A percentile compares a stretch with the other conserved stretches of the same genome.
These are phyloP conservation scores for Hyperoplus lanceolatus DNA, from an alignment of 2,797 vertebrate species.

Conservation along the genomic window DNA sequence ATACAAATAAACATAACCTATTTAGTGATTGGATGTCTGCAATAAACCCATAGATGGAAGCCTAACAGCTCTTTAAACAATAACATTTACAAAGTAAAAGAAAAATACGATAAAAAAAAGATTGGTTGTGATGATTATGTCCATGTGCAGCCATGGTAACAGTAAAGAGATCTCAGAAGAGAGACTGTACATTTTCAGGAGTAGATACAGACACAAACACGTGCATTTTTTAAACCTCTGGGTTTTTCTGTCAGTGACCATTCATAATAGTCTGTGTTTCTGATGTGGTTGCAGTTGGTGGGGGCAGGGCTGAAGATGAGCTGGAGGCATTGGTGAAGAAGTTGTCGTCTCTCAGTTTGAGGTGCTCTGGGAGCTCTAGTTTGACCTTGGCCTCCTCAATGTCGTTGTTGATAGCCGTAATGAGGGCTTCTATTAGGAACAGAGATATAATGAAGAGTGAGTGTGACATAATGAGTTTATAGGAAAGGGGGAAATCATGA, in stretches of 20 bases:
- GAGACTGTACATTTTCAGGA: conserved; percentile 24
- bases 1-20: conserved; percentile 33
- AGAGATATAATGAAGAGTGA: background rate
- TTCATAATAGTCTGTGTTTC: conserved; percentile 87
- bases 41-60: conserved; percentile 20
- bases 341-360: conserved; percentile 91
- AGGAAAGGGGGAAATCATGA: background rate
- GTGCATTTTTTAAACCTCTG: background rate
- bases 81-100: conserved; percentile 21
- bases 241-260: conserved; percentile 82
- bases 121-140: conserved; percentile 13
- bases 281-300: conserved; percentile 62
- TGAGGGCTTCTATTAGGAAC: conserved; percentile 89
- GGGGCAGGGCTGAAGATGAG: conserved; percentile 55
- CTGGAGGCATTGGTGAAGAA: conserved; percentile 86
- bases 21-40: background rate
- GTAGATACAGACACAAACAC: conserved; percentile 12
- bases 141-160: conserved; percentile 22
- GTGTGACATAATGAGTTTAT: too few relatives aligned
- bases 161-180: conserved; percentile 22
- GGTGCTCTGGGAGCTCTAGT: conserved; percentile 92
- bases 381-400: conserved; percentile 92
- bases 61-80: conserved; percentile 16
- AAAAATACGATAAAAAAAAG: conserved; percentile 21
- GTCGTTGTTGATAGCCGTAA: conserved; percentile 92